phyloP scores from a whole-genome alignment of 2,888 invertebrate species.

The Aspidiotus destructor region DNA sequence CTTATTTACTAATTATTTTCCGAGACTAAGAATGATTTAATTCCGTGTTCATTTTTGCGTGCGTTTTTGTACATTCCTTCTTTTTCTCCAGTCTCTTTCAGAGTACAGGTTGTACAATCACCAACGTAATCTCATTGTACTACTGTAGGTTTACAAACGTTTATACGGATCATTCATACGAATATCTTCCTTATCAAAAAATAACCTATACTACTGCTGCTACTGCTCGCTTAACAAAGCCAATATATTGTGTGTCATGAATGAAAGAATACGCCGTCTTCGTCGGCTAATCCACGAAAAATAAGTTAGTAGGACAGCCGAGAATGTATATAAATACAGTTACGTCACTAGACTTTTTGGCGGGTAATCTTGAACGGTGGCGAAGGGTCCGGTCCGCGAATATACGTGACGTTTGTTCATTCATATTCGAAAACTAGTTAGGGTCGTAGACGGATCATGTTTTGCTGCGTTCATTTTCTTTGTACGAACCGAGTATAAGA shows the following conservation, averaged over 20 bases:
- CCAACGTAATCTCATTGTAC: too few relatives aligned
- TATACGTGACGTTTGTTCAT: slow-evolving; percentile 8
- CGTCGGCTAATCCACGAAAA: slow-evolving; percentile 7
- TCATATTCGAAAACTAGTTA: slow-evolving; percentile 29
- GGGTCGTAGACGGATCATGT: slow-evolving; percentile 28
- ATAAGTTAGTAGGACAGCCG: slow-evolving; percentile 29
- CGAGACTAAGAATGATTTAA: too few relatives aligned
- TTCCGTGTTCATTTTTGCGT: too few relatives aligned
- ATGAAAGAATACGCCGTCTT: neutral
- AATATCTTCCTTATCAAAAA: too few relatives aligned
- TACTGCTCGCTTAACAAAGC: too few relatives aligned
- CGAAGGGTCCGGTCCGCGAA: slow-evolving; percentile 5
- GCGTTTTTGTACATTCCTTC: too few relatives aligned
- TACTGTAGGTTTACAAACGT: too few relatives aligned
- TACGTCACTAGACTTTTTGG: slow-evolving; percentile 19
- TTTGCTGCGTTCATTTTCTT: slow-evolving; percentile 13
- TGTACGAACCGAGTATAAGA: slow-evolving; percentile 7
- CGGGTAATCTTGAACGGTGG: slow-evolving; percentile 11
- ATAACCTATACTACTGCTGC: too few relatives aligned
- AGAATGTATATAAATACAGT: neutral
- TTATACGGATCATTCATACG: too few relatives aligned
- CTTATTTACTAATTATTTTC: too few relatives aligned
- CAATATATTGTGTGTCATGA: neutral
- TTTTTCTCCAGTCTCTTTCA: too few relatives aligned
- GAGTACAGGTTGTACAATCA: too few relatives aligned